These are phyloP conservation scores for Thymelicus acteon DNA, from an alignment of 2,888 invertebrate species.

Conservation along the genomic window DNA sequence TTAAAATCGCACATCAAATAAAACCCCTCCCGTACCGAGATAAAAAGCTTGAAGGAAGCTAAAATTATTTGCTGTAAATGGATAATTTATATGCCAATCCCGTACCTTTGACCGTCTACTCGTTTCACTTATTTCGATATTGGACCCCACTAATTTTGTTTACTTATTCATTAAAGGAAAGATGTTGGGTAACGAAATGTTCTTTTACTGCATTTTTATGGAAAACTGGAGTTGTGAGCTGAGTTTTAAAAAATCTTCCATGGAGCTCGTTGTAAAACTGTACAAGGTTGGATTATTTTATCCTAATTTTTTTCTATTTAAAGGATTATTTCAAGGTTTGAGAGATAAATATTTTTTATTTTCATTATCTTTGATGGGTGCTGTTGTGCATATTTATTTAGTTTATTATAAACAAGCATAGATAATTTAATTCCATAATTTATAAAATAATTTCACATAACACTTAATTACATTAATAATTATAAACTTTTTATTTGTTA, in stretches of 20 bases:
- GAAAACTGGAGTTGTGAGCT: slow-evolving; percentile 66
- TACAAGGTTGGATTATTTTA: not conserved
- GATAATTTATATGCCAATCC: slow-evolving; percentile 50
- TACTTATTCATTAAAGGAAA: slow-evolving; percentile 82
- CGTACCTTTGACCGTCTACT: slow-evolving; percentile 70
- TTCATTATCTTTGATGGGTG: too few relatives aligned
- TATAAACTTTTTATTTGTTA: too few relatives aligned
- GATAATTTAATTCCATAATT: too few relatives aligned
- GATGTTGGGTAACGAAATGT: slow-evolving; percentile 66
- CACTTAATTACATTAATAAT: too few relatives aligned
- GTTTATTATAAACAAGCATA: too few relatives aligned
- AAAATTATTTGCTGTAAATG: slow-evolving; percentile 69
- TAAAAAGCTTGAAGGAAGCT: slow-evolving; percentile 54
- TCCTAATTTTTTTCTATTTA: not conserved
- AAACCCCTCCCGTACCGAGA: slow-evolving; percentile 49
- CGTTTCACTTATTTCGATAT: slow-evolving; percentile 79
- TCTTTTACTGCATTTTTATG: slow-evolving; percentile 74
- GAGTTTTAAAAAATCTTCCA: slow-evolving; percentile 45
- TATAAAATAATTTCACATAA: too few relatives aligned
- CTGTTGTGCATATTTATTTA: too few relatives aligned
- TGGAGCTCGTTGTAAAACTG: not conserved
- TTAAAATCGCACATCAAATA: slow-evolving; percentile 51
- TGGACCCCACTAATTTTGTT: slow-evolving; percentile 80
- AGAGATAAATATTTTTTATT: too few relatives aligned
- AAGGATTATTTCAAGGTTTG: too few relatives aligned